These are phyloP conservation scores for Chaunax sp. DNA, from an alignment of 2,797 vertebrate genomes.

Conservation along the genomic window DNA sequence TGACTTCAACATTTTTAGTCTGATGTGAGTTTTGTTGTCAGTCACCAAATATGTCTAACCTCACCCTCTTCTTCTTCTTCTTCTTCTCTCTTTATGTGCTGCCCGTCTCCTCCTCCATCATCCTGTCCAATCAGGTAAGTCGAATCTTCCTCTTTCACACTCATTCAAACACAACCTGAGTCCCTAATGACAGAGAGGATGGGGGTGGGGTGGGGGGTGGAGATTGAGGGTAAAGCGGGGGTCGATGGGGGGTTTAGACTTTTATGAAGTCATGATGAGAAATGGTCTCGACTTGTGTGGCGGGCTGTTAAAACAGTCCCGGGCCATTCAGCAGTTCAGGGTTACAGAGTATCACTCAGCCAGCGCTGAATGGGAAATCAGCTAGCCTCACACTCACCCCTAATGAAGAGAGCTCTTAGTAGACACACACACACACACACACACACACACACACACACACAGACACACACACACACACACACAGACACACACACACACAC, in stretches of 20 bases:
- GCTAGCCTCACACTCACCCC: slow-evolving; percentile 65
- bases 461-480: slow-evolving; percentile 9
- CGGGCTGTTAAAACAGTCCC: slow-evolving; percentile 70
- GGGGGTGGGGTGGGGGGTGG: neutral
- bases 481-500: slow-evolving; percentile 20
- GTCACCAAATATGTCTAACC: neutral
- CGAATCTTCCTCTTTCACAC: neutral
- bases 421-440: slow-evolving; percentile 16
- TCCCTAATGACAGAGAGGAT: slow-evolving; percentile 14
- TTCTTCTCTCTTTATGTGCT: slow-evolving; percentile 8
- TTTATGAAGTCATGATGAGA: slow-evolving; percentile 79
- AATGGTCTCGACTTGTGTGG: slow-evolving; percentile 79
- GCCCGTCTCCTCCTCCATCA: neutral
- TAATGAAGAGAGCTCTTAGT: slow-evolving; percentile 63
- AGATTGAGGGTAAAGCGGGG: slow-evolving; percentile 33
- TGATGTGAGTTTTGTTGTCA: neutral
- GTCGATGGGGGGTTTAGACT: slow-evolving; percentile 44
- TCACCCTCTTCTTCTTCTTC: neutral
- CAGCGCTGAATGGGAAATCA: slow-evolving; percentile 55
- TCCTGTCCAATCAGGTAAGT: slow-evolving; percentile 62
- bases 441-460: slow-evolving; percentile 1
- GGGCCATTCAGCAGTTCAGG: slow-evolving; percentile 58
- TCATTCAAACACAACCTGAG: slow-evolving; percentile 13
- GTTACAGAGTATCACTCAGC: slow-evolving; percentile 65
- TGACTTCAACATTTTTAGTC: too few species aligned